These are phyloP conservation scores for Cylloceria caligata DNA, from an alignment of 2,888 invertebrate species.

Conservation along the genomic window DNA sequence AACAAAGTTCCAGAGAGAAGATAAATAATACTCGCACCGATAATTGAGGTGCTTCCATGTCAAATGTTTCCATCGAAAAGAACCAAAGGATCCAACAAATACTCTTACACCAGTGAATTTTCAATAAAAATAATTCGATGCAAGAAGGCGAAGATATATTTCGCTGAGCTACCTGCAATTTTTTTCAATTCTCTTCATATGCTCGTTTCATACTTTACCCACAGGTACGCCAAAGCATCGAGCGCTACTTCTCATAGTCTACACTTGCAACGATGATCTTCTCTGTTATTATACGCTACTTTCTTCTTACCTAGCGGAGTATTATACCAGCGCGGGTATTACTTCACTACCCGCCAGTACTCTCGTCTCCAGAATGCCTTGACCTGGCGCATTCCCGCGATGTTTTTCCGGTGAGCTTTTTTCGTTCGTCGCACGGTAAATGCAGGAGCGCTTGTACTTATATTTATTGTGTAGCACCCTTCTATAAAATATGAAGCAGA, in stretches of 20 bases:
- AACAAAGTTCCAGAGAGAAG: background rate
- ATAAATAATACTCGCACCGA: too few species aligned
- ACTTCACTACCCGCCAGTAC: conserved; percentile 11
- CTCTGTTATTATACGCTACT: conserved; percentile 41
- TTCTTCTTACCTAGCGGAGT: conserved; percentile 30
- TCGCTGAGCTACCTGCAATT: conserved; percentile 23
- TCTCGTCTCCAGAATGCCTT: background rate
- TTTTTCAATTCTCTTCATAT: conserved; percentile 10
- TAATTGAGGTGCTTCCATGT: background rate
- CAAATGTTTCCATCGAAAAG: background rate
- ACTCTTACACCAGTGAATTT: background rate
- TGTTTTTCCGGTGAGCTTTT: conserved; percentile 18
- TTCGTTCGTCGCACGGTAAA: conserved; percentile 20
- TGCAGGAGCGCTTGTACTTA: conserved; percentile 2
- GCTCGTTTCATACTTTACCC: conserved; percentile 22
- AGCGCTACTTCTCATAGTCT: conserved; percentile 26
- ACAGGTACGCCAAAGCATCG: conserved; percentile 29
- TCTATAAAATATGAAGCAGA: background rate
- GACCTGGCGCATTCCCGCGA: background rate
- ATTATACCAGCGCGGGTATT: conserved; percentile 22
- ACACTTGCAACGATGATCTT: conserved; percentile 35
- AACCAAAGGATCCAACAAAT: background rate
- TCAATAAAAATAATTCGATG: conserved; percentile 19
- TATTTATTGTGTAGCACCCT: conserved; percentile 13
- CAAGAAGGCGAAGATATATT: conserved; percentile 8